These are phyloP conservation scores for Acanthurus lineatus DNA, from an alignment of 2,797 vertebrate genomes.

Conservation along the genomic window DNA sequence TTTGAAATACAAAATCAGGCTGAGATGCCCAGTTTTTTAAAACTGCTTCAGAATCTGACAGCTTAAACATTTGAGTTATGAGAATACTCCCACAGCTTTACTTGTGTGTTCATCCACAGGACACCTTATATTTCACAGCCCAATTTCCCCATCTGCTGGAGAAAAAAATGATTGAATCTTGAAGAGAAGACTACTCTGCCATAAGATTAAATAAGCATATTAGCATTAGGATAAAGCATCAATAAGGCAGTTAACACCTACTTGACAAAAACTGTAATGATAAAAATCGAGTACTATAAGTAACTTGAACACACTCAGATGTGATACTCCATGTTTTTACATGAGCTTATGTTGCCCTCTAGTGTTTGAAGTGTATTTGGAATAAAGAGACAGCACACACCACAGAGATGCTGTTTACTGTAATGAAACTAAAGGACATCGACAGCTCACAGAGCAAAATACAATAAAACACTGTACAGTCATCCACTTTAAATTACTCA, in stretches of 20 bases:
- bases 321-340: not conserved
- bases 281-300: not conserved
- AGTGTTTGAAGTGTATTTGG: constrained; percentile 45
- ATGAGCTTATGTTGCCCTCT: constrained; percentile 57
- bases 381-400: not conserved
- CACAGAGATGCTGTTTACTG: constrained; percentile 42
- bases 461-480: constrained; percentile 25
- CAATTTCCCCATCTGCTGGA: constrained; percentile 54
- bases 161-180: not conserved
- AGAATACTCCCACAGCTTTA: not conserved
- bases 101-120: not conserved
- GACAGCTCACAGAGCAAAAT: constrained; percentile 35
- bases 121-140: not conserved
- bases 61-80: not conserved
- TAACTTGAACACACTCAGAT: not conserved
- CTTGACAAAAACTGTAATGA: not conserved
- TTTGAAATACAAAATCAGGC: not conserved
- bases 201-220: not conserved
- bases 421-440: constrained; percentile 18
- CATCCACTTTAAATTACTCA: constrained; percentile 2
- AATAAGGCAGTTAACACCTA: not conserved
- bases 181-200: not conserved
- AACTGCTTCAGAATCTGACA: not conserved
- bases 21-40: not conserved
- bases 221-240: not conserved